Evolutionary conservation across 2,797 vertebrate species (phyloP).

Genomic region (Chaunax sp.): DNA sequence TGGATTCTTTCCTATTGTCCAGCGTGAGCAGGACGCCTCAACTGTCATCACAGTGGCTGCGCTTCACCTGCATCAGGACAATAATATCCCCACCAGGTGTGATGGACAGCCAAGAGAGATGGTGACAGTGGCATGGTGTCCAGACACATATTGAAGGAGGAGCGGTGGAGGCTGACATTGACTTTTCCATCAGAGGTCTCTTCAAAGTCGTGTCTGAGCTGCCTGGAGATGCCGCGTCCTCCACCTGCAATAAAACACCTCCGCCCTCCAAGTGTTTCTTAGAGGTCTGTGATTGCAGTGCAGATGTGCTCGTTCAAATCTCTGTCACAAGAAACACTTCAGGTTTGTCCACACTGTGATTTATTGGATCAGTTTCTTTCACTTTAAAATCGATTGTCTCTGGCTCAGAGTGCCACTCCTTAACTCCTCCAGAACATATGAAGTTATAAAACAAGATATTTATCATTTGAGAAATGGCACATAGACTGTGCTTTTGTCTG

Average conservation of each 20-base stretch:
- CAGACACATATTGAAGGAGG: conserved; percentile 46
- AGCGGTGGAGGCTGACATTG: conserved; percentile 21
- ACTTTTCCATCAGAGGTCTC: conserved; percentile 56
- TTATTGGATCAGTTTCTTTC: conserved; percentile 38
- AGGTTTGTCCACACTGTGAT: conserved; percentile 8
- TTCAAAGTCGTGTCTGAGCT: conserved; percentile 16
- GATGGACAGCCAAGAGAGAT: conserved; percentile 56
- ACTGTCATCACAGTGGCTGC: conserved; percentile 33
- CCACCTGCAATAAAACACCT: conserved; percentile 54
- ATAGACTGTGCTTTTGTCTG: too few relatives aligned
- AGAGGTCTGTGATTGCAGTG: conserved; percentile 35
- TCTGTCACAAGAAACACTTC: too few relatives aligned
- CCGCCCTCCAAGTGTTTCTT: background rate
- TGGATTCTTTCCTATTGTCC: too few relatives aligned
- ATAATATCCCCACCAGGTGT: conserved; percentile 59
- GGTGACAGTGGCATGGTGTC: conserved; percentile 5
- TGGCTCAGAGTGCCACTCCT: background rate
- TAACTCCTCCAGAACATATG: too few relatives aligned
- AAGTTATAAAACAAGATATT: too few relatives aligned
- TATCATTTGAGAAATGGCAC: too few relatives aligned
- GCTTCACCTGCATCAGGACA: conserved; percentile 44
- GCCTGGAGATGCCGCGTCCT: conserved; percentile 28
- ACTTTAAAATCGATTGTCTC: conserved; percentile 11
- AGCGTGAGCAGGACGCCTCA: too few relatives aligned
- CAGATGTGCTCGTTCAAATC: background rate